A percentile compares a stretch with the other conserved stretches of the same genome.
phyloP scores from a whole-genome alignment of 2,113 vertebrate genomes.

The Orthonyx spaldingii region DNA sequence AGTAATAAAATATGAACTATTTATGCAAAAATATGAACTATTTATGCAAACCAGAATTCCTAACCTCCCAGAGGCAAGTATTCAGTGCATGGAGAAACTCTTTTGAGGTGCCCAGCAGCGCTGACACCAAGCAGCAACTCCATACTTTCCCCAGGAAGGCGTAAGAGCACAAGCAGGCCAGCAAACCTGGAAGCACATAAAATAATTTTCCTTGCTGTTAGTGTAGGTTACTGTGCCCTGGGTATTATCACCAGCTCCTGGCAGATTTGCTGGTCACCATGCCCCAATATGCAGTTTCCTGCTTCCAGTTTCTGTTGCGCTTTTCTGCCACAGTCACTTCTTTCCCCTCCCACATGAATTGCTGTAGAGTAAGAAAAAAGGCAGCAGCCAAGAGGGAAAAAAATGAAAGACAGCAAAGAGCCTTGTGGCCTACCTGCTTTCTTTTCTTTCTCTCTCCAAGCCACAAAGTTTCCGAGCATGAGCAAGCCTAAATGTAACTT shows the following conservation, averaged over 20 bases:
- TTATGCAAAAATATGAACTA: not conserved
- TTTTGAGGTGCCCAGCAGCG: not conserved
- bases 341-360: not conserved
- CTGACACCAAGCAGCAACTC: not conserved
- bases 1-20: not conserved
- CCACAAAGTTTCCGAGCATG: not conserved
- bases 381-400: not conserved
- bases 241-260: not conserved
- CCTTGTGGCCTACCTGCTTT: not conserved
- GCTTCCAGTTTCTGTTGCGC: slow-evolving; percentile 33
- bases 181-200: not conserved
- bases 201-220: not conserved
- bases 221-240: not conserved
- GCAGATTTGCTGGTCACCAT: not conserved
- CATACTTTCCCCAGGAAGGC: not conserved
- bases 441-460: not conserved
- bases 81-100: not conserved
- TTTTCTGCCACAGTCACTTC: not conserved
- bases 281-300: not conserved
- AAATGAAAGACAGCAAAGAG: not conserved
- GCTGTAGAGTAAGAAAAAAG: not conserved
- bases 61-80: not conserved
- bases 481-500: not conserved
- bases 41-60: not conserved
- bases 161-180: not conserved